Evolutionary conservation across 2,797 vertebrate species (phyloP).

Genomic region (Xenops minutus): DNA sequence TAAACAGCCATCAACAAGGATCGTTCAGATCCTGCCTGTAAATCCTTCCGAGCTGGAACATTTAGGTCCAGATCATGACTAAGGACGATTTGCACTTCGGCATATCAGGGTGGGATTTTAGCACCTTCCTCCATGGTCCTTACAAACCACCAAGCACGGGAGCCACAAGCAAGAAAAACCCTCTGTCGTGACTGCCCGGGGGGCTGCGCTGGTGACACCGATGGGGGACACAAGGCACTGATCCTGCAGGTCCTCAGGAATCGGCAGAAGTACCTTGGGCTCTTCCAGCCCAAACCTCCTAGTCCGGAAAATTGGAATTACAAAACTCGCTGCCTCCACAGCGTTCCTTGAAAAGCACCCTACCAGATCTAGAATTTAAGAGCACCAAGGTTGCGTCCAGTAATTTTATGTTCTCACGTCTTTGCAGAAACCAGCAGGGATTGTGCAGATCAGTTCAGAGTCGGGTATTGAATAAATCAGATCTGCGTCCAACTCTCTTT

Average conservation of each 20-base stretch:
- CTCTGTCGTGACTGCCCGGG: not conserved
- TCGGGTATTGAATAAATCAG: not conserved
- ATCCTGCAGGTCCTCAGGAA: not conserved
- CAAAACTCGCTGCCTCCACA: not conserved
- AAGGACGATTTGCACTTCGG: not conserved
- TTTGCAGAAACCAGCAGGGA: not conserved
- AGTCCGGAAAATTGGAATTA: not conserved
- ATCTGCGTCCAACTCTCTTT: not conserved
- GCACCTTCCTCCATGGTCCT: not conserved
- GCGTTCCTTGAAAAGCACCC: not conserved
- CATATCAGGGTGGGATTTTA: not conserved
- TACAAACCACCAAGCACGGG: accelerated
- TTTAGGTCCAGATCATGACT: accelerated
- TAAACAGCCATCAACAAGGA: not conserved
- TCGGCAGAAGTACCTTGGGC: not conserved
- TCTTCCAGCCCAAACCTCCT: not conserved
- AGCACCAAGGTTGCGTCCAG: not conserved
- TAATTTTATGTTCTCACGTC: accelerated
- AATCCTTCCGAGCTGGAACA: not conserved
- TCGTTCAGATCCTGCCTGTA: not conserved
- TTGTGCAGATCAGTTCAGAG: not conserved
- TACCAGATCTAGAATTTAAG: accelerated
- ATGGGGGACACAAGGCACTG: accelerated
- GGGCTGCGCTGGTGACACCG: not conserved
- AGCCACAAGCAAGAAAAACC: not conserved